Evolutionary conservation across 2,113 vertebrate species (phyloP).

Genomic region (Tursiops truncatus): DNA sequence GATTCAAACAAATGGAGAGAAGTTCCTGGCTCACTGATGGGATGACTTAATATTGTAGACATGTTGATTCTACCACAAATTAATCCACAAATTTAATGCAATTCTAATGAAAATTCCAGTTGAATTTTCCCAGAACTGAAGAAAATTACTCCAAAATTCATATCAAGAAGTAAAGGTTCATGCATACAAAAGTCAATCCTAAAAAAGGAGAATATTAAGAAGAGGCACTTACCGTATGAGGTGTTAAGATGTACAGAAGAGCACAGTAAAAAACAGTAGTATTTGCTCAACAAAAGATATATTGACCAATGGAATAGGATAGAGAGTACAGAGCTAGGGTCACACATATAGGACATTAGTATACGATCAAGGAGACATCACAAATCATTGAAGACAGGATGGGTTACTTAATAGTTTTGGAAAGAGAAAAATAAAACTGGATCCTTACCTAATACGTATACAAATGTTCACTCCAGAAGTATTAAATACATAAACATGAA

Average conservation of each 20-base stretch:
- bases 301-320: neutral
- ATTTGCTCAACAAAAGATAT: neutral
- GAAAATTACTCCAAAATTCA: neutral
- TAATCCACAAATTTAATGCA: neutral
- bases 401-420: neutral
- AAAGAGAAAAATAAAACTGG: neutral
- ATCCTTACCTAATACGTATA: neutral
- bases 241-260: neutral
- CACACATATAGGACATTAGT: neutral
- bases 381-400: neutral
- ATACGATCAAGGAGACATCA: neutral
- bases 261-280: neutral
- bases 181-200: neutral
- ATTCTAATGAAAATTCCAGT: neutral
- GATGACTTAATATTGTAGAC: neutral
- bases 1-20: neutral
- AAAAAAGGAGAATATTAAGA: neutral
- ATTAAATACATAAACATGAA: neutral
- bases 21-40: neutral
- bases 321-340: neutral
- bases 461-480: neutral
- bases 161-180: neutral
- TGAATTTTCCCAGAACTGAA: neutral
- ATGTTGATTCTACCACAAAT: neutral
- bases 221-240: neutral